Conservation (phyloP, 2,888 invertebrate genomes). For the Nematopogon swammerdamellus region DNA sequence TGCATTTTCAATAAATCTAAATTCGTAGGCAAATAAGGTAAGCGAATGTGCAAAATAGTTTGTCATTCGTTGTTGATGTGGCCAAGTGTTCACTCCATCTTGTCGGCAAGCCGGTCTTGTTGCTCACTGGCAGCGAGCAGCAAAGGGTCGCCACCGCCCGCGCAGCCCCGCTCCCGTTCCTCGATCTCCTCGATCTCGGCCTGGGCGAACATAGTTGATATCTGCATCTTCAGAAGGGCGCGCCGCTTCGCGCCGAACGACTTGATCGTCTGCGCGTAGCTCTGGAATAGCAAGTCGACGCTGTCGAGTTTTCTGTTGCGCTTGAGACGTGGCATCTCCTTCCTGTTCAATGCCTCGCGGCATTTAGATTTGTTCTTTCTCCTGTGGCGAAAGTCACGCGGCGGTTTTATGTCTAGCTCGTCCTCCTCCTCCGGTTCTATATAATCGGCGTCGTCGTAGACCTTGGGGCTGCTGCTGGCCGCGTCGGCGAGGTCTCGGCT, state of each 20-base stretch:
- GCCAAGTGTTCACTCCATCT: background rate
- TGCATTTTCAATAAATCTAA: no score
- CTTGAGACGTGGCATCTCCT: background rate
- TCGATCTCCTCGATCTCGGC: constrained; percentile 1
- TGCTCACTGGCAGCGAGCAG: background rate
- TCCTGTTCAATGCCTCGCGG: background rate
- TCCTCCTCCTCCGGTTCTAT: background rate
- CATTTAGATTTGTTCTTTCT: background rate
- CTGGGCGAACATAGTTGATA: background rate
- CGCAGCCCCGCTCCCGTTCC: background rate
- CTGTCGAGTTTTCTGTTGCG: background rate
- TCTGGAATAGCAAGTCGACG: background rate
- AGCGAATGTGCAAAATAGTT: no score
- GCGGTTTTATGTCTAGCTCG: background rate
- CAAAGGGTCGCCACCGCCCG: background rate
- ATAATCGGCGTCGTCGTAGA: background rate
- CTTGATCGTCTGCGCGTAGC: background rate
- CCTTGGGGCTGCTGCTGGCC: background rate
- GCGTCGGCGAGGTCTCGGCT: background rate
- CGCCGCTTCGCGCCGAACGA: background rate
- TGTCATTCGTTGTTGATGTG: no score
- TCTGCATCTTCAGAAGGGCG: background rate
- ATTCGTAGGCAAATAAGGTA: no score
- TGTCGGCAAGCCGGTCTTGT: background rate
- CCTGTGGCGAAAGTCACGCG: background rate